Percentiles rank a stretch among this genome's conserved stretches.
Conservation (phyloP, 1,140 invertebrate genomes). For the Mactra quadrangularis region DNA sequence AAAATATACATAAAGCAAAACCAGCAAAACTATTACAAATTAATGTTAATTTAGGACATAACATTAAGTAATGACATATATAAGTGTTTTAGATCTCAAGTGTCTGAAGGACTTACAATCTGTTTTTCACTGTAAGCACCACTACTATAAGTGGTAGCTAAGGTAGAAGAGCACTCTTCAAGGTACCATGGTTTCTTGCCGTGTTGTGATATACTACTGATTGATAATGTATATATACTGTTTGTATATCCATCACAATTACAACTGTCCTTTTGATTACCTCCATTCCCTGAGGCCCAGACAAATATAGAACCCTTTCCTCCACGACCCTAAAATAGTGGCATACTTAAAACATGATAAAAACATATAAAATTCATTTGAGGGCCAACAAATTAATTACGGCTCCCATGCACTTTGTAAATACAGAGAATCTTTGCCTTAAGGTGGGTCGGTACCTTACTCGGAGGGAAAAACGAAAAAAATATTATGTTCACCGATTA, state of each 20-base stretch:
- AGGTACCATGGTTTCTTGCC: conserved; percentile 95
- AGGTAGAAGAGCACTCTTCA: conserved; percentile 98
- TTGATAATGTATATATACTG: conserved; percentile 98
- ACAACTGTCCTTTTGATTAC: conserved; percentile 97
- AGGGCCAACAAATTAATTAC: too few relatives aligned
- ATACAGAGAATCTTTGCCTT: too few relatives aligned
- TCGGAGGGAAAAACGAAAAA: too few relatives aligned
- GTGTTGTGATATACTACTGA: conserved; percentile 98
- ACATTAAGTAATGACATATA: too few relatives aligned
- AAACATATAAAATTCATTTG: not conserved
- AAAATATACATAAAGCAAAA: too few relatives aligned
- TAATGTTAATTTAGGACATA: too few relatives aligned
- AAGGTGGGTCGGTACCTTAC: too few relatives aligned
- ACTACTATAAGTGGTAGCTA: conserved; percentile 98
- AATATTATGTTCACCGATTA: too few relatives aligned
- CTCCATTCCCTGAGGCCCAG: conserved; percentile 99
- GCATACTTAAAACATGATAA: conserved; percentile 19
- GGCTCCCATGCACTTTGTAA: too few relatives aligned
- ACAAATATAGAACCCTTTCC: conserved; percentile 99
- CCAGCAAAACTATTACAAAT: too few relatives aligned
- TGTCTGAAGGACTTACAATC: conserved; percentile 81
- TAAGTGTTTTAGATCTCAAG: too few relatives aligned
- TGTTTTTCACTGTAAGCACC: conserved; percentile 87
- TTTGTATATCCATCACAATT: conserved; percentile 99
- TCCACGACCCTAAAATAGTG: conserved; percentile 89